Conservation (phyloP, 2,888 invertebrate species). For the Hermaeophaga mercurialis region DNA sequence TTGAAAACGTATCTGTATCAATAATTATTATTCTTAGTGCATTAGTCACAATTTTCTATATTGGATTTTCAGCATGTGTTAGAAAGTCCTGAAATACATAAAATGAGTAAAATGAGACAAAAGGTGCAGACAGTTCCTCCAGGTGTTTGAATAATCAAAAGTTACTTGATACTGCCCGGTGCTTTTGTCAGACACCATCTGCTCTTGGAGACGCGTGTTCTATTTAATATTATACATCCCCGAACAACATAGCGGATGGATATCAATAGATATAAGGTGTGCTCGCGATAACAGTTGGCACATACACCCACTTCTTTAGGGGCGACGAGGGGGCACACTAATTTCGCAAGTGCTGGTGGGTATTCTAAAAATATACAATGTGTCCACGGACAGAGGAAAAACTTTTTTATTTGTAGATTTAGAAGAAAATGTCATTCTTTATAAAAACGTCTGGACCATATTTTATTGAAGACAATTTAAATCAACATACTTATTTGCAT, state of each 20-base stretch:
- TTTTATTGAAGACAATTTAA: no score
- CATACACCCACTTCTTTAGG: neutral
- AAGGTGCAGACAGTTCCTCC: slow-evolving; percentile 35
- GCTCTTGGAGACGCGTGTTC: slow-evolving; percentile 35
- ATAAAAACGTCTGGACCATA: no score
- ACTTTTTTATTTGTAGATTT: no score
- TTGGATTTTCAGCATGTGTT: no score
- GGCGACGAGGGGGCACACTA: neutral
- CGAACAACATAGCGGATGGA: slow-evolving; percentile 9
- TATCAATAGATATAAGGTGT: slow-evolving; percentile 2
- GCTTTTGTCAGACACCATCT: slow-evolving; percentile 36
- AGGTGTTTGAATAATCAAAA: slow-evolving; percentile 41
- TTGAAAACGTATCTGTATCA: no score
- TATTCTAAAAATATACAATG: no score
- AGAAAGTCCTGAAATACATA: no score
- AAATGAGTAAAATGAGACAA: slow-evolving; percentile 16
- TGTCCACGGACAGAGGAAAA: no score
- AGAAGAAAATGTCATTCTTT: no score
- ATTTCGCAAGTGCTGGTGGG: neutral
- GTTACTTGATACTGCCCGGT: slow-evolving; percentile 39
- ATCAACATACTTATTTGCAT: no score
- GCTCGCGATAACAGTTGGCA: slow-evolving; percentile 13
- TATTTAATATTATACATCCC: slow-evolving; percentile 27
- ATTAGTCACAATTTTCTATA: no score
- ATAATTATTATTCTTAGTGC: no score